Evolutionary conservation across 2,113 vertebrate species (phyloP), one percentile per base, ranked within the genome.

Genomic region (Petromus typicus): DNA sequence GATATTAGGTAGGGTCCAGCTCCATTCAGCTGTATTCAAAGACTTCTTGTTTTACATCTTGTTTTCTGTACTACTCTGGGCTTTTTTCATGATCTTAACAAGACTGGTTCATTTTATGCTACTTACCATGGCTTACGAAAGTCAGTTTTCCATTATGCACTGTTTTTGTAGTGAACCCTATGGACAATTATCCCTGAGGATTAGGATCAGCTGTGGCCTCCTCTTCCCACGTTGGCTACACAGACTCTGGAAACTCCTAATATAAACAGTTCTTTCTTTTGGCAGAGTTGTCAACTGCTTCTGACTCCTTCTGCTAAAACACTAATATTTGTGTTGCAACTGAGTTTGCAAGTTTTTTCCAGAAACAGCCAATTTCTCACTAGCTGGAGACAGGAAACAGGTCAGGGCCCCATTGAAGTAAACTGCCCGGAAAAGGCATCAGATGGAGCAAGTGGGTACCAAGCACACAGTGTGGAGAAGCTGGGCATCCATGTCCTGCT

Each of bases 401-500:
- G 23, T 20, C 45, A 64, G 67, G 48, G 14, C 1, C 37, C 75
- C 4, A 2, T 3, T 1, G 1, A 9, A 7, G 3, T 40, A 1
- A 80, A 23, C 22, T 7, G 18, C 45, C 7, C 5, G 2, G 71
- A 37, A 3, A 32, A 13, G 27, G 59, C 9, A 18, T 37, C 86
- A 1, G 27, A 25, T 2, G 37, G n/a, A 34, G 20, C 87, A 8
- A 13, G 10, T 25, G 2, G 14, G 51, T 20, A 37, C 37, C 27
- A 22, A 13, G n/a, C 4, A 0, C 1, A 14, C 23, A 2, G 1
- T 18, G 63, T 63, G 3, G 73, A 66, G 66, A 12, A 67, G 81
- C 69, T 66, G 63, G 34, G 27, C 16, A 0, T 12, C 67, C 10
- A 0, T 0, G 7, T 61, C 40, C 25, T 27, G 6, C 30, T 1